Conservation (phyloP, 2,797 vertebrate species). For the Melanotaenia pygmaea region DNA sequence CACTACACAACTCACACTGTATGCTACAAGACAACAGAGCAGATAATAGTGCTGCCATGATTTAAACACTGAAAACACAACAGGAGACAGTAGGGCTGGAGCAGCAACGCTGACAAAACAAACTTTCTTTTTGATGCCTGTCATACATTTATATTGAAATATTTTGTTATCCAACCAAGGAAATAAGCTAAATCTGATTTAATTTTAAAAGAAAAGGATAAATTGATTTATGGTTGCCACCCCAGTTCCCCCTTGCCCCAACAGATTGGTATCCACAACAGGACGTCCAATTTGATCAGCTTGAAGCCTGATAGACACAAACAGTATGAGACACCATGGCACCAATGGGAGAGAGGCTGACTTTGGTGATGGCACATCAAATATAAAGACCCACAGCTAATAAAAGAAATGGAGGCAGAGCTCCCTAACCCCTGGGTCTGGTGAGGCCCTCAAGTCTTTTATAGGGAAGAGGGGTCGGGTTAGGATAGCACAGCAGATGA, state of each 20-base stretch:
- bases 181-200: neutral
- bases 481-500: constrained; percentile 76
- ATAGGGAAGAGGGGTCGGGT: constrained; percentile 38
- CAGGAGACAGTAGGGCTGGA: constrained; percentile 76
- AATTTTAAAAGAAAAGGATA: neutral
- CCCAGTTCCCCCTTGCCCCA: constrained; percentile 75
- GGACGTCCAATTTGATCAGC: constrained; percentile 82
- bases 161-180: neutral
- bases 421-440: constrained; percentile 27
- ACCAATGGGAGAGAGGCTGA: constrained; percentile 72
- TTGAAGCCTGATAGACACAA: constrained; percentile 78
- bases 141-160: neutral
- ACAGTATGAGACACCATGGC: constrained; percentile 82
- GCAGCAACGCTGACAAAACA: constrained; percentile 61
- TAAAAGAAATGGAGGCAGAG: constrained; percentile 57
- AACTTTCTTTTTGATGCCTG: neutral
- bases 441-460: constrained; percentile 13
- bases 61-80: constrained; percentile 74
- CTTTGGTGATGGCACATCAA: constrained; percentile 66
- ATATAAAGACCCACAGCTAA: constrained; percentile 63
- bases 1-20: constrained; percentile 54
- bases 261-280: constrained; percentile 79
- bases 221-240: constrained; percentile 59
- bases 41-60: constrained; percentile 66
- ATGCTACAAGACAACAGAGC: constrained; percentile 64